These are phyloP conservation scores for Herminia tarsipennalis DNA, from an alignment of 2,888 invertebrate genomes.

Conservation along the genomic window DNA sequence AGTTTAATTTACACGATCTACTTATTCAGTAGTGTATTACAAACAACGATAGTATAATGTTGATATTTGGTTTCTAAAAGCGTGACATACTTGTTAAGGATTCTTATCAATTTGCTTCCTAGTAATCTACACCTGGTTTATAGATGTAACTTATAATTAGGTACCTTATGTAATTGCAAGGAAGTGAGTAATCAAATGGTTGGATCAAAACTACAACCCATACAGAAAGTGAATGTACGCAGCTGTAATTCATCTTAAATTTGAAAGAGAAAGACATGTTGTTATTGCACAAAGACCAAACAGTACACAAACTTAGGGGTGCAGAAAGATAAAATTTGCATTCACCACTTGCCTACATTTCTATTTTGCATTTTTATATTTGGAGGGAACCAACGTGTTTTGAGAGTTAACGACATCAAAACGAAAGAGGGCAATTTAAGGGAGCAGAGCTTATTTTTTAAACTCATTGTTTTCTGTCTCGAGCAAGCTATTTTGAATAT, in stretches of 20 bases:
- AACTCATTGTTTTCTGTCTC: constrained; percentile 17
- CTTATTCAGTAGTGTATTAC: neutral
- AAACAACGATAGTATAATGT: constrained; percentile 11
- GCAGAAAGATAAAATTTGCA: constrained; percentile 66
- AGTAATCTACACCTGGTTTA: constrained; percentile 10
- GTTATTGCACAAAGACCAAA: constrained; percentile 28
- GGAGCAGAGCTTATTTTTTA: constrained; percentile 29
- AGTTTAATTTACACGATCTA: neutral
- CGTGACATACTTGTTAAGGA: constrained; percentile 5
- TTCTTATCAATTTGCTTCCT: constrained; percentile 16
- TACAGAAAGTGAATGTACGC: constrained; percentile 26
- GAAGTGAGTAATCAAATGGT: constrained; percentile 20
- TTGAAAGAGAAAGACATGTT: constrained; percentile 20
- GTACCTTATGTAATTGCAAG: constrained; percentile 17
- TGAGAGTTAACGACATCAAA: constrained; percentile 59
- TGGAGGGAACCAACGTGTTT: constrained; percentile 61
- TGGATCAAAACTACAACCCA: constrained; percentile 17
- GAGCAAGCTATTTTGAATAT: constrained; percentile 8
- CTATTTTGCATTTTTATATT: constrained; percentile 67
- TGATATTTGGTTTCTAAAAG: constrained; percentile 19
- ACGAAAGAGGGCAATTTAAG: constrained; percentile 47
- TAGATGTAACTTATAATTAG: constrained; percentile 17
- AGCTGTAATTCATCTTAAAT: constrained; percentile 11
- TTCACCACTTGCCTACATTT: constrained; percentile 56
- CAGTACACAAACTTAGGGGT: constrained; percentile 36